Base-by-base conservation (phyloP, 2,113 vertebrate species). In the Bufo bufo region DNA sequence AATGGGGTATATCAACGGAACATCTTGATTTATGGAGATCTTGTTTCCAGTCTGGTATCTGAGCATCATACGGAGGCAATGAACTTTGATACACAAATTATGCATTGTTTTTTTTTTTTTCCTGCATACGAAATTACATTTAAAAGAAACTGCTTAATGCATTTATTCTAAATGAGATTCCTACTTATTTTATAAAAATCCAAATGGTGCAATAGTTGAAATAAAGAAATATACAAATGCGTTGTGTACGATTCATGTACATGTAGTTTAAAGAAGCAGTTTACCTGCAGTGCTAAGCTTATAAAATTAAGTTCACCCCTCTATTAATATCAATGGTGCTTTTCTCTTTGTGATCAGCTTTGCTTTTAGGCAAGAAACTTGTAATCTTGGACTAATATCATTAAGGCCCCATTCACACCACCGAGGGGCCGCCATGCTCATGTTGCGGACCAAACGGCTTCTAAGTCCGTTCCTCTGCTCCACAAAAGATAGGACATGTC, bases 21-120 rank as follows among this genome's bases (percentile, higher is more conserved):
- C 75, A 86, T n/a, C 47, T 69, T 86, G 47, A 86, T 86, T 79
- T 63, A 56, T 77, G 33, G 17, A 47, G 43, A 61, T 61, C 13
- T 52, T 52, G 74, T 49, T 77, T 77, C 71, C 54, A 47, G 8
- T 17, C 66, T 23, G 45, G 43, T 6, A 74, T 74, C 54, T 85
- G 74, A 20, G 19, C 58, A 13, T 72, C 52, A 33, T 49, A 49
- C 77, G 16, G 49, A 14, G 13, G 17, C 61, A 4, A n/a, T 77
- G 54, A 77, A 85, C 58, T 45, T 56, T 63, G 23, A 61, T 82
- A n/a, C 17, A 77, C 71, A 85, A 85, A 77, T 77, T 10, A 12
- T 61, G 4, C 49, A 33, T 69, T 74, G 65, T 49, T 56, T 84
- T 20, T 61, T 16, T 9, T 33, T 33, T 33, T 33, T 33, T 0